Base-by-base conservation (phyloP, 2,797 vertebrate genomes). In the Danio choprae region DNA sequence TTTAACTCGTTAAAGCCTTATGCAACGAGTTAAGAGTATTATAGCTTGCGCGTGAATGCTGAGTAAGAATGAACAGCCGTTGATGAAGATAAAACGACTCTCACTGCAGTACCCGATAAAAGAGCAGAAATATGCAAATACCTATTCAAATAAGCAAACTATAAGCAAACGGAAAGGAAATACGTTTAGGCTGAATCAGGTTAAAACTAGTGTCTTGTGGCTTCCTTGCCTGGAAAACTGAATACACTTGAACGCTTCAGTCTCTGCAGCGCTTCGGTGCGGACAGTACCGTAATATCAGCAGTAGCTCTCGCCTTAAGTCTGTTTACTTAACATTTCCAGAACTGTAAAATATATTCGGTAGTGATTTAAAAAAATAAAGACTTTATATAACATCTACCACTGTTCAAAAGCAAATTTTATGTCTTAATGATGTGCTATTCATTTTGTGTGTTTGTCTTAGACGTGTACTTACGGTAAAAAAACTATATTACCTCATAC, bases 241-340 rank as follows among this genome's bases (percentile, higher is more conserved):
- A 88, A 87, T 77, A 86, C 84, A 86, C 88, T 89, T 85, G 60
- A 74, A 63, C 56, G 63, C 78, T 77, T 48, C 64, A 78, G n/a
- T 76, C 50, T 55, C 84, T 58, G 91, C 90, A 84, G 89, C 74
- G 91, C 89, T 86, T 88, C 86, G 87, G 72, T 51, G 75, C 86
- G 73, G 40, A n/a, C 12, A 0, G 13, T 91, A 90, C 93, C 92
- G 91, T 94, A 93, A 93, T 81, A 36, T 77, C 84, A 0, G 0
- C 12, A 89, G 4, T 64, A 92, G 51, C 74, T 41, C 13, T 2
- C 48, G 4, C 4, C 6, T 15, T 0, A 0, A 8, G 11, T 18
- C 11, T 56, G 41, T 9, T 38, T 56, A 58, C 11, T 6, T 67
- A 1, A 46, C 29, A 46, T 46, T 67, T 77, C 0, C 8, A 7